Percentiles rank a stretch among this genome's conserved stretches.
Evolutionary conservation across 2,113 vertebrate genomes (phyloP).

Genomic region (Orthonyx spaldingii): DNA sequence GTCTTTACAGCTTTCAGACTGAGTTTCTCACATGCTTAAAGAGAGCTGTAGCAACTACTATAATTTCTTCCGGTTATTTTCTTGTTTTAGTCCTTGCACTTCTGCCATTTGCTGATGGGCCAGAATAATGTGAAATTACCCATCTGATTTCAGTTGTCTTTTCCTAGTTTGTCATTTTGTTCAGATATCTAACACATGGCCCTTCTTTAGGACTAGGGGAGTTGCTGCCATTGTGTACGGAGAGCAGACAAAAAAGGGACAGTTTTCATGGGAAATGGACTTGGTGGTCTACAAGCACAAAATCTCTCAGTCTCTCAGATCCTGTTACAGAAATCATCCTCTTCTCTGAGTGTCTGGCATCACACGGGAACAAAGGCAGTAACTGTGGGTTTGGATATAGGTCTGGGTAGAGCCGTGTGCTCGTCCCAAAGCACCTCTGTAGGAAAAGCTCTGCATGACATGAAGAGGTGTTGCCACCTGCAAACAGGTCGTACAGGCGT

Average conservation of each 20-base stretch:
- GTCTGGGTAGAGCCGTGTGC: not conserved
- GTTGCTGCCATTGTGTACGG: not conserved
- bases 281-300: not conserved
- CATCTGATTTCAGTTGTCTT: not conserved
- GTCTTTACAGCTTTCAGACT: not conserved
- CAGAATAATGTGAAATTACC: not conserved
- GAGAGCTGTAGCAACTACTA: not conserved
- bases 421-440: not conserved
- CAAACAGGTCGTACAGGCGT: not conserved
- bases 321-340: not conserved
- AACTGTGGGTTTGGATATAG: not conserved
- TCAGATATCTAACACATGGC: not conserved
- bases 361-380: not conserved
- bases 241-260: not conserved
- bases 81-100: not conserved
- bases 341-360: not conserved
- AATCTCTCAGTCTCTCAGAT: not conserved
- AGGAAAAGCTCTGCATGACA: not conserved
- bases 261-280: not conserved
- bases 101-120: not conserved
- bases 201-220: not conserved
- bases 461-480: not conserved
- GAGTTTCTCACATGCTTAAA: conserved; percentile 38
- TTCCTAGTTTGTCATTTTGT: not conserved
- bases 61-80: not conserved